phyloP scores from a whole-genome alignment of 1,140 invertebrate species.

The Battus philenor region DNA sequence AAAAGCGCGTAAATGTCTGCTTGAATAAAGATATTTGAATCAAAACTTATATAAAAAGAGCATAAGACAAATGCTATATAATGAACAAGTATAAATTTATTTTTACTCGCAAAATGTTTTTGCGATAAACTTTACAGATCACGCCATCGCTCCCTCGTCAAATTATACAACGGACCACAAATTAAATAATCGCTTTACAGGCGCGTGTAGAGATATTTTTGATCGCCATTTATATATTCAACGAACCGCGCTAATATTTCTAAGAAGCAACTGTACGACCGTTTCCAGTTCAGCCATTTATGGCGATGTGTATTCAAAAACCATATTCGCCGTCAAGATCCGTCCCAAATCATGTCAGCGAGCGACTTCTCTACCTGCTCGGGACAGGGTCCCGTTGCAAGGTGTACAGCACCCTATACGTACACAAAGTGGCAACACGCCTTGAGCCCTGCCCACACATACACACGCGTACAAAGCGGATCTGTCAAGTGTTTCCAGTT shows the following conservation, averaged over 20 bases:
- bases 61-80: no score
- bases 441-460: slow-evolving; percentile 21
- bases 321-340: slow-evolving; percentile 52
- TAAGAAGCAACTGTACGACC: slow-evolving; percentile 21
- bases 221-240: slow-evolving; percentile 1
- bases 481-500: background rate
- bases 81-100: no score
- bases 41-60: no score
- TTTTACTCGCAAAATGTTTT: slow-evolving; percentile 5
- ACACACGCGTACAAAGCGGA: slow-evolving; percentile 3
- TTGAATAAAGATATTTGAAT: no score
- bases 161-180: background rate
- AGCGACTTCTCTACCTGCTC: slow-evolving; percentile 56
- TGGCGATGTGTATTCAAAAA: slow-evolving; percentile 30
- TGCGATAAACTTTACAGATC: background rate
- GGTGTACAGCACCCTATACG: slow-evolving; percentile 56
- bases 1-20: no score
- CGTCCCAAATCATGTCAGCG: slow-evolving; percentile 52
- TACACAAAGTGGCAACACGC: slow-evolving; percentile 29
- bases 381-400: slow-evolving; percentile 57
- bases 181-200: background rate
- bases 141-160: background rate
- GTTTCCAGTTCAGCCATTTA: slow-evolving; percentile 12
- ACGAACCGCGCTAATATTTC: slow-evolving; percentile 19
- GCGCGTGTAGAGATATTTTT: background rate